phyloP scores from a whole-genome alignment of 1,140 invertebrate genomes.

The Trichogramma pretiosum region DNA sequence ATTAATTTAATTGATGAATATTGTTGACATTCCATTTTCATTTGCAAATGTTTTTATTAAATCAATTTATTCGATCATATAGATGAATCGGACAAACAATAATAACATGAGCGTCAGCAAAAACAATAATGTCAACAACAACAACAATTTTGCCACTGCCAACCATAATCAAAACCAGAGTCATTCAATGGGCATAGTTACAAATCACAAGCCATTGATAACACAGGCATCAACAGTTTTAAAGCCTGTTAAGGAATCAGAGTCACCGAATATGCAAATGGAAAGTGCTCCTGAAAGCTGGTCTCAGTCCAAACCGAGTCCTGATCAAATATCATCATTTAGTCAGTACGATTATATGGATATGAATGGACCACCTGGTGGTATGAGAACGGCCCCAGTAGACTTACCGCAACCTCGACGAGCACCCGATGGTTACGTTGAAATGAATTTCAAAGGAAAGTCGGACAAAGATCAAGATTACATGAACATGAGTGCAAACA shows the following conservation, averaged over 20 bases:
- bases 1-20: no score
- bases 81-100: conserved; percentile 40
- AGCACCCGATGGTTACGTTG: conserved; percentile 52
- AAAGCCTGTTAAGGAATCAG: conserved; percentile 41
- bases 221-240: conserved; percentile 17
- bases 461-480: conserved; percentile 39
- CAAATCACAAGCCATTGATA: conserved; percentile 36
- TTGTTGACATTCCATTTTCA: neutral
- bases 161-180: conserved; percentile 41
- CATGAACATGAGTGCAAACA: conserved; percentile 40
- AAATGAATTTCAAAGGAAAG: conserved; percentile 48
- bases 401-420: conserved; percentile 42
- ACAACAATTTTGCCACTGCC: conserved; percentile 40
- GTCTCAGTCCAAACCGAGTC: conserved; percentile 31
- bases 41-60: neutral
- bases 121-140: conserved; percentile 32
- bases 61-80: conserved; percentile 19
- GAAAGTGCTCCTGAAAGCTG: conserved; percentile 33
- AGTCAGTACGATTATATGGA: conserved; percentile 39
- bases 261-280: conserved; percentile 38
- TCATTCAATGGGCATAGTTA: conserved; percentile 29
- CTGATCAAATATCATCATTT: conserved; percentile 38
- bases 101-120: conserved; percentile 27
- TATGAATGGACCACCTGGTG: conserved; percentile 43
- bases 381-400: conserved; percentile 37